These are phyloP conservation scores for Halictus quadricinctus DNA, from an alignment of 2,888 invertebrate genomes.

Conservation along the genomic window DNA sequence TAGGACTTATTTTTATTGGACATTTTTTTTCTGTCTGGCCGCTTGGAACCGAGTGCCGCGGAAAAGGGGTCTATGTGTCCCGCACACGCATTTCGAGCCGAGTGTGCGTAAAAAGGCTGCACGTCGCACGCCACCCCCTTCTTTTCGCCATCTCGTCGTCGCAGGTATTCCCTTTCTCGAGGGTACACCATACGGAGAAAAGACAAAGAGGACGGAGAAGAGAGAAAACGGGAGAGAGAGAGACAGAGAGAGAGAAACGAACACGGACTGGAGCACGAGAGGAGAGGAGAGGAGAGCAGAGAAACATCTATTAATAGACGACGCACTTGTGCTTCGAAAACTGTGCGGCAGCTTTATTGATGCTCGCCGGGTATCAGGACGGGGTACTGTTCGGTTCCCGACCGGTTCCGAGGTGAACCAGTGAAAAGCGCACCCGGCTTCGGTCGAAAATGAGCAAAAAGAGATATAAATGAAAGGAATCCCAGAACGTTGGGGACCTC, in stretches of 20 bases:
- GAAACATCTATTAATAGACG: slow-evolving; percentile 63
- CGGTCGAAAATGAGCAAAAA: slow-evolving; percentile 5
- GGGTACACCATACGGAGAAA: slow-evolving; percentile 24
- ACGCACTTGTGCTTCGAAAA: slow-evolving; percentile 49
- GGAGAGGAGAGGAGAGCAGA: slow-evolving; percentile 12
- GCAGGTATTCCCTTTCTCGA: slow-evolving; percentile 56
- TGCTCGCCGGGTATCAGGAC: slow-evolving; percentile 53
- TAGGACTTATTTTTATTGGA: slow-evolving; percentile 74
- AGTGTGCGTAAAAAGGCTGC: slow-evolving; percentile 53
- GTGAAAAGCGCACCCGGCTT: slow-evolving; percentile 25
- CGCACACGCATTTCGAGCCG: slow-evolving; percentile 26
- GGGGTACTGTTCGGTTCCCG: slow-evolving; percentile 12
- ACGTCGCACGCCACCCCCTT: slow-evolving; percentile 38
- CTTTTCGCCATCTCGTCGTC: slow-evolving; percentile 37
- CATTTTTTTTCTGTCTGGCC: slow-evolving; percentile 72
- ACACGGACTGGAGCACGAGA: not conserved
- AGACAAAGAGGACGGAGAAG: slow-evolving; percentile 10
- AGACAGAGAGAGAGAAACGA: slow-evolving; percentile 1
- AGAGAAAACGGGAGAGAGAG: not conserved
- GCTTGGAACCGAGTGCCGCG: slow-evolving; percentile 60
- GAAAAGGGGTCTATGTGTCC: slow-evolving; percentile 61
- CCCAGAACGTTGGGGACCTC: slow-evolving; percentile 40
- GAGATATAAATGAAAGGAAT: not conserved
- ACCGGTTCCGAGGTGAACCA: not conserved
- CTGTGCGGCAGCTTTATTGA: slow-evolving; percentile 54